Conservation (phyloP, 2,797 vertebrate species). For the Pangasius sanitwongsei region DNA sequence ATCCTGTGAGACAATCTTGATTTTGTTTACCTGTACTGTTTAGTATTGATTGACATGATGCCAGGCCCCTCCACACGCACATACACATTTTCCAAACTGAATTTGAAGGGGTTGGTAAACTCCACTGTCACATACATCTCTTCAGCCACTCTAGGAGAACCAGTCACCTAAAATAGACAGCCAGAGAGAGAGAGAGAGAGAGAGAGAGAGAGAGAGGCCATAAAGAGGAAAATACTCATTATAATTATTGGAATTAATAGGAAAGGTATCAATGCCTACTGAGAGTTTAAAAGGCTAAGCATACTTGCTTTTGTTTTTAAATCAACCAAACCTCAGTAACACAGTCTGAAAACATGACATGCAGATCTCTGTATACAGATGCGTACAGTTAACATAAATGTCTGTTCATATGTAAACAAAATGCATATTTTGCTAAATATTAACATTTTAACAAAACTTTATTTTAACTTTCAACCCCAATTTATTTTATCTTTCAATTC, state of each 20-base stretch:
- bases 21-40: constrained; percentile 81
- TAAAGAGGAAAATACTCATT: neutral
- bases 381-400: neutral
- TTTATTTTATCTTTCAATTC: too few species aligned
- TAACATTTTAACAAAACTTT: neutral
- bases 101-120: constrained; percentile 88
- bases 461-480: neutral
- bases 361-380: neutral
- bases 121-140: constrained; percentile 82
- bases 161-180: constrained; percentile 73
- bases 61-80: constrained; percentile 88
- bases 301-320: neutral
- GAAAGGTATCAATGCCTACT: neutral
- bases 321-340: neutral
- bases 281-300: neutral
- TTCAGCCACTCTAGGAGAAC: constrained; percentile 68
- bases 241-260: neutral
- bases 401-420: neutral
- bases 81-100: constrained; percentile 76
- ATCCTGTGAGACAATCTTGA: neutral
- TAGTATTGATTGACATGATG: constrained; percentile 73
- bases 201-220: neutral
- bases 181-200: neutral
- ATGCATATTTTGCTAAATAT: neutral
- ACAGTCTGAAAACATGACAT: neutral